A percentile compares a stretch with the other conserved stretches of the same genome.
phyloP scores from a whole-genome alignment of 2,797 vertebrate species.

The Protonibea diacanthus region DNA sequence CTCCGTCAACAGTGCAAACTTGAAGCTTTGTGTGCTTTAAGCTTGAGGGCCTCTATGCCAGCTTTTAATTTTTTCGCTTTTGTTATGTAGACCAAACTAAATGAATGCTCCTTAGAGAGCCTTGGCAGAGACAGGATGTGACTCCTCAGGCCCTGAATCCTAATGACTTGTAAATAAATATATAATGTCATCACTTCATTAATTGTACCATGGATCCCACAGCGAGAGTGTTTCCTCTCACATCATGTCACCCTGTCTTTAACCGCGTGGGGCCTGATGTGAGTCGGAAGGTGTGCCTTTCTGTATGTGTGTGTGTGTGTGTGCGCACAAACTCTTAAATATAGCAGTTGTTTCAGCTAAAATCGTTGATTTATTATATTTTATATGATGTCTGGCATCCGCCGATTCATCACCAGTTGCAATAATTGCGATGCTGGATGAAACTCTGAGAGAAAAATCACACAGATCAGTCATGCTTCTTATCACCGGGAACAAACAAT shows the following conservation, averaged over 20 bases:
- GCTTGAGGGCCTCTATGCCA: constrained; percentile 65
- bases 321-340: constrained; percentile 12
- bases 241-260: constrained; percentile 48
- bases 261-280: constrained; percentile 45
- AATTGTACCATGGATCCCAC: constrained; percentile 76
- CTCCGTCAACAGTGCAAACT: constrained; percentile 59
- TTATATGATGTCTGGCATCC: not conserved
- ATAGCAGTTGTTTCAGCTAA: constrained; percentile 12
- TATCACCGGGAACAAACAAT: not conserved
- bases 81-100: constrained; percentile 81
- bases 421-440: constrained; percentile 1
- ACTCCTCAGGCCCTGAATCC: constrained; percentile 77
- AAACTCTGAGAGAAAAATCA: constrained; percentile 9
- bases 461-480: constrained; percentile 8
- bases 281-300: constrained; percentile 16
- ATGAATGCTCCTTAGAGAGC: constrained; percentile 71
- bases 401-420: constrained; percentile 1
- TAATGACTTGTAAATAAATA: constrained; percentile 88
- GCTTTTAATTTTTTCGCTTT: constrained; percentile 74
- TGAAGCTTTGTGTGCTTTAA: constrained; percentile 60
- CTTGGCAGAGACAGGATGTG: constrained; percentile 67
- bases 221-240: constrained; percentile 69
- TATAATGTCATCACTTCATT: constrained; percentile 84
- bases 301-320: not conserved
- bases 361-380: constrained; percentile 26